Evolutionary conservation across 2,888 invertebrate species (phyloP).

Genomic region (Ormyrus pomaceus): DNA sequence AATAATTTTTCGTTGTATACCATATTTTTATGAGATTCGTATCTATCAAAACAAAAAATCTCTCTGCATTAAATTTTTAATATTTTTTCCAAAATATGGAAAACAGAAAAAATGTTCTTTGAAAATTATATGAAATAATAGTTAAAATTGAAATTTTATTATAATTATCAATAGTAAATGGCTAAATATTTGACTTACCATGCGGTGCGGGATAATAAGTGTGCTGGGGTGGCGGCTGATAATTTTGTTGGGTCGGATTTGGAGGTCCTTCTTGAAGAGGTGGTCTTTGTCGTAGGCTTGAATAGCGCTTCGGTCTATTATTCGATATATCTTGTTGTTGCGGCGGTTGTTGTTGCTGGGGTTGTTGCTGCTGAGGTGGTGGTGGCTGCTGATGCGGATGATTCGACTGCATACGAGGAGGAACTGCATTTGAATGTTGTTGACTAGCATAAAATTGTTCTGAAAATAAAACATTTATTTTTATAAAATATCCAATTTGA

Average conservation of each 20-base stretch:
- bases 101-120: slow-evolving; percentile 27
- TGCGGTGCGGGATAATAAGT: slow-evolving; percentile 70
- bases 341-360: slow-evolving; percentile 66
- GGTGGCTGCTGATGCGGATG: slow-evolving; percentile 67
- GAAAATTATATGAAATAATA: not conserved
- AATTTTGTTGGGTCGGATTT: slow-evolving; percentile 65
- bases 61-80: not conserved
- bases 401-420: slow-evolving; percentile 73
- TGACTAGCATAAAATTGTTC: slow-evolving; percentile 72
- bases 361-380: slow-evolving; percentile 67
- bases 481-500: not conserved
- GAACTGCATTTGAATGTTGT: slow-evolving; percentile 67
- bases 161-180: not conserved
- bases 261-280: slow-evolving; percentile 68
- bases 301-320: slow-evolving; percentile 82
- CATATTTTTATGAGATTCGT: slow-evolving; percentile 3
- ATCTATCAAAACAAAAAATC: not conserved
- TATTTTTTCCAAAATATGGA: slow-evolving; percentile 1
- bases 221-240: slow-evolving; percentile 70
- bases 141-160: not conserved
- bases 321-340: slow-evolving; percentile 69
- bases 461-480: slow-evolving; percentile 55
- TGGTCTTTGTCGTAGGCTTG: slow-evolving; percentile 80
- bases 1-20: not conserved
- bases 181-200: slow-evolving; percentile 62